Evolutionary conservation across 2,113 vertebrate genomes (phyloP), one percentile per base, ranked within the genome.

Genomic region (Isurus oxyrinchus): DNA sequence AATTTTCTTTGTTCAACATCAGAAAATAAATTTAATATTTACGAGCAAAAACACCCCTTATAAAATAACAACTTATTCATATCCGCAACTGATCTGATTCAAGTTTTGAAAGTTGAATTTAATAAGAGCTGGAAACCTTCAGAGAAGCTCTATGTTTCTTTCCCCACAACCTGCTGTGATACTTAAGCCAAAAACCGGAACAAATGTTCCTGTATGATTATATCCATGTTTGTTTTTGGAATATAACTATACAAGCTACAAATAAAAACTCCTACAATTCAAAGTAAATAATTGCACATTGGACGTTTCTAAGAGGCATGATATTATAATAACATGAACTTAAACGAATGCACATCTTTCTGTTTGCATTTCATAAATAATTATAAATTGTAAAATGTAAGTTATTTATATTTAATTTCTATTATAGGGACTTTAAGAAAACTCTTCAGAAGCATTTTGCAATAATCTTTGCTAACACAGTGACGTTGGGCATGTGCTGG

Each of bases 391-490:
- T n/a, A 61, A 93, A 40, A 0, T n/a, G 57, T 6, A 63, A 63
- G 27, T 61, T 61, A 91, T 63, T 63, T 59, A 57, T 91, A 31
- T 59, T 63, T 63, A 63, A 27, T 94, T 63, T 94, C 16, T 63
- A 44, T n/a, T 84, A 23, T n/a, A 94, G 90, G 35, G 59, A 40
- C n/a, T 94, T 94, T 63, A 94, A 94, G 90, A 44, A 40, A 94
- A 94, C 59, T 63, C 90, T 94, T 63, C 59, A 23, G 59, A 94
- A 19, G 90, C 59, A 94, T n/a, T 94, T 94, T 21, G 90, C 6
- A 40, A 5, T 40, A 6, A 0, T 94, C 59, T 94, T 94, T 63
- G 19, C 90, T 40, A 94, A 94, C 16, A 94, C 90, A 8, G 90
- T 94, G 35, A 94, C 19, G 4, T 63, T 94, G 90, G 90, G 90